Evolutionary conservation across 2,888 invertebrate genomes (phyloP).

Genomic region (Linnaemya vulpina): DNA sequence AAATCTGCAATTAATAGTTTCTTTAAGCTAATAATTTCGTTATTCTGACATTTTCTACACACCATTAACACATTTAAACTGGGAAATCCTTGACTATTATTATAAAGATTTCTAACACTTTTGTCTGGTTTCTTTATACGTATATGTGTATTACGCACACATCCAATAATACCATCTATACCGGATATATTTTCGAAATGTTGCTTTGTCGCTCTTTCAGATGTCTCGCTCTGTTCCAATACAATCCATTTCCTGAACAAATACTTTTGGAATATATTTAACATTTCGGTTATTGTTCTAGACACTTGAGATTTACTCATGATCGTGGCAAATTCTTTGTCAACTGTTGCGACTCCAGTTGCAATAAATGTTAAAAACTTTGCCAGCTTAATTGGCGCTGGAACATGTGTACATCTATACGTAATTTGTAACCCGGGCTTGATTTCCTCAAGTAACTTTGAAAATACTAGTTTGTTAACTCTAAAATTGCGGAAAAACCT

Average conservation of each 20-base stretch:
- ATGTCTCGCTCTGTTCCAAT: not conserved
- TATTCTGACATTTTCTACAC: not conserved
- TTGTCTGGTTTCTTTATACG: constrained; percentile 45
- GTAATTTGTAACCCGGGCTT: not conserved
- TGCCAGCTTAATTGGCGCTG: constrained; percentile 34
- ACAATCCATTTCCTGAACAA: constrained; percentile 29
- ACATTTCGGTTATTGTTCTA: constrained; percentile 22
- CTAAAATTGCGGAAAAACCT: constrained; percentile 40
- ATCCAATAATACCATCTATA: constrained; percentile 51
- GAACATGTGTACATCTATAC: constrained; percentile 45
- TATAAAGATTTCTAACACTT: constrained; percentile 22
- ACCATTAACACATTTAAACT: constrained; percentile 63
- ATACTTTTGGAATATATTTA: constrained; percentile 27
- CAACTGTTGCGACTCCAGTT: constrained; percentile 4
- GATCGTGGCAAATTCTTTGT: not conserved
- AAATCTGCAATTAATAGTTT: constrained; percentile 23
- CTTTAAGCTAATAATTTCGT: not conserved
- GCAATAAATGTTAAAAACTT: constrained; percentile 41
- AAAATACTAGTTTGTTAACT: constrained; percentile 43
- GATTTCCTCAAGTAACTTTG: constrained; percentile 33
- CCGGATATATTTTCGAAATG: constrained; percentile 39
- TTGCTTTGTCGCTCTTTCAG: constrained; percentile 27
- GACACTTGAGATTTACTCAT: constrained; percentile 38
- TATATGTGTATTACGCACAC: constrained; percentile 49
- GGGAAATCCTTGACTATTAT: constrained; percentile 25